A percentile compares a stretch with the other conserved stretches of the same genome.
Conservation (phyloP, 1,140 invertebrate species). For the Habropoda laboriosa region DNA sequence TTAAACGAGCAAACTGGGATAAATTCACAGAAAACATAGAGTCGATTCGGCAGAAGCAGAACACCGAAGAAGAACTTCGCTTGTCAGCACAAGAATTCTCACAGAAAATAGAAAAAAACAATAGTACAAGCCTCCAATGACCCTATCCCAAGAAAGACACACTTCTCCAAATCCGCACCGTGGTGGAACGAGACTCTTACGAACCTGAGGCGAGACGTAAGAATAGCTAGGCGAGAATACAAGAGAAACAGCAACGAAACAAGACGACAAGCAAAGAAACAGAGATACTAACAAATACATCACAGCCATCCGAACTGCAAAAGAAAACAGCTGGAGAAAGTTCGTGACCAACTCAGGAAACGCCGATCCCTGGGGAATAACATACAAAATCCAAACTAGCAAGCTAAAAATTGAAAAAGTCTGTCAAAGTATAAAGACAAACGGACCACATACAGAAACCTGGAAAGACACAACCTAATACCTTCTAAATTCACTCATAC, state of each 20-base stretch:
- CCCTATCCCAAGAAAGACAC: constrained; percentile 23
- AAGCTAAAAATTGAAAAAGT: neutral
- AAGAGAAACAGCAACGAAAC: neutral
- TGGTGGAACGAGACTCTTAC: constrained; percentile 42
- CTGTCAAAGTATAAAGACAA: neutral
- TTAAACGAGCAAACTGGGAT: constrained; percentile 50
- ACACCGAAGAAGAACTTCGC: no score
- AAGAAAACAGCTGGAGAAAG: neutral
- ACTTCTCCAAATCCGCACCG: neutral
- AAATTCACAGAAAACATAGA: no score
- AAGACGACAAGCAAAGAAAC: neutral
- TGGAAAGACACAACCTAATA: neutral
- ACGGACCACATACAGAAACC: neutral
- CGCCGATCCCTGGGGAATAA: neutral
- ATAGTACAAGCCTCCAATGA: constrained; percentile 1
- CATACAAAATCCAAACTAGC: neutral
- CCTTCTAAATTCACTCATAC: neutral
- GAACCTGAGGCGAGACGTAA: neutral
- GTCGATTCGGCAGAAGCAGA: neutral
- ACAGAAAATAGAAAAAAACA: neutral
- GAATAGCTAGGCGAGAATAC: neutral
- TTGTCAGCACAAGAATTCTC: neutral
- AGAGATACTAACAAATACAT: neutral
- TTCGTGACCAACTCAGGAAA: neutral
- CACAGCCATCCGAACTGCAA: neutral